Evolutionary conservation across 2,113 vertebrate species (phyloP).

Genomic region (Telmatochromis brichardi): DNA sequence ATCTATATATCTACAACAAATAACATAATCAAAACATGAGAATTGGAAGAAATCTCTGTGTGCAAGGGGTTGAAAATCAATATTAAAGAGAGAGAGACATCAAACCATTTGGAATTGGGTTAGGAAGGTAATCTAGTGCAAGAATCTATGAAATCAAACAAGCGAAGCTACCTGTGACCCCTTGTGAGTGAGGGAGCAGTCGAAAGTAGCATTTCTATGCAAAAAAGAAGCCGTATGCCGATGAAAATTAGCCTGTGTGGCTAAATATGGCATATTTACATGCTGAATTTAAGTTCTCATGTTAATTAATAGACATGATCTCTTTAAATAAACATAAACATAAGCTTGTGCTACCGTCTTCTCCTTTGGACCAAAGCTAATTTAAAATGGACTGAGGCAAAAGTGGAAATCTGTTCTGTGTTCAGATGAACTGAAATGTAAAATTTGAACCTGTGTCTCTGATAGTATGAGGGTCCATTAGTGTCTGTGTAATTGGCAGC

Average conservation of each 20-base stretch:
- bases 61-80: background rate
- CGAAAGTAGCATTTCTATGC: background rate
- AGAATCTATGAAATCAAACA: background rate
- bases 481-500: background rate
- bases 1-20: background rate
- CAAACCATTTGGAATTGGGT: background rate
- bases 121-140: background rate
- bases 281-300: background rate
- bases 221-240: fast-evolving
- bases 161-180: background rate
- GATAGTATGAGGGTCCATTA: background rate
- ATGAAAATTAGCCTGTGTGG: background rate
- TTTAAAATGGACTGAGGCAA: background rate
- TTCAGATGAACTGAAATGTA: background rate
- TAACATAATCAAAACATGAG: background rate
- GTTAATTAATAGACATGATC: background rate
- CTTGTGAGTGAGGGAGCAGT: background rate
- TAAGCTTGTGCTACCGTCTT: background rate
- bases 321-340: background rate
- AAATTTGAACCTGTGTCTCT: background rate
- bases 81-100: background rate
- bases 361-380: background rate
- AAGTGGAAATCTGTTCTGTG: background rate
- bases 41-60: background rate
- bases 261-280: background rate